Conservation (phyloP, 2,888 invertebrate species). For the Heteromurus nitidus region DNA sequence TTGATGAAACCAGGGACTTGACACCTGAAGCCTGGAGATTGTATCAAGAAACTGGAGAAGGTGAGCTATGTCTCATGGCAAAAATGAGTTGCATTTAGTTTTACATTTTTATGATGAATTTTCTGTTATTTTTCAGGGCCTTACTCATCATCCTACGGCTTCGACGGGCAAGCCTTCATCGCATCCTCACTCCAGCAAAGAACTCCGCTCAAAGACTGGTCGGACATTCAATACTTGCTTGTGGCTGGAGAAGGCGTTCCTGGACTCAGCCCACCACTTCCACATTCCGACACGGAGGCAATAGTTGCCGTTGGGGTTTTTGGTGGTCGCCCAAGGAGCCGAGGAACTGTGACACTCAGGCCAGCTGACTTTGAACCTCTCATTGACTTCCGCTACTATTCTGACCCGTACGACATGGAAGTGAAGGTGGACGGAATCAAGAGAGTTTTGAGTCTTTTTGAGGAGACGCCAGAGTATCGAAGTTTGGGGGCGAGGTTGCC, state of each 20-base stretch:
- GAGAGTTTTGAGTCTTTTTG: background rate
- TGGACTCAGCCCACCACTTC: background rate
- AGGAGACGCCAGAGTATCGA: conserved; percentile 22
- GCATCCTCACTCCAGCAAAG: background rate
- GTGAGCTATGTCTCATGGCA: no score
- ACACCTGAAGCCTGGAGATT: background rate
- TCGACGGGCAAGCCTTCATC: background rate
- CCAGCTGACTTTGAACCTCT: background rate
- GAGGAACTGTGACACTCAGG: conserved; percentile 17
- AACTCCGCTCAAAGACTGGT: background rate
- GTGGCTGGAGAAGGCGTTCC: background rate
- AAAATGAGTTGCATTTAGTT: no score
- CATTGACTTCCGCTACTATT: conserved; percentile 16
- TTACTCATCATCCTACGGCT: conserved; percentile 7
- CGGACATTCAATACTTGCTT: conserved; percentile 32
- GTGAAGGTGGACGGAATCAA: conserved; percentile 35
- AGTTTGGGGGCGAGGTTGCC: conserved; percentile 5
- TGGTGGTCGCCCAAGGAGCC: conserved; percentile 27
- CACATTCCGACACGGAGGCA: background rate
- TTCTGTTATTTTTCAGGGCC: conserved; percentile 21
- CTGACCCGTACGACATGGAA: conserved; percentile 27
- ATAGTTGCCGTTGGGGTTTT: background rate
- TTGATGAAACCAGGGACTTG: conserved; percentile 11
- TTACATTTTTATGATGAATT: no score
- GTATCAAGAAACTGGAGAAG: background rate